These are phyloP conservation scores for Xylocampa areola DNA, from an alignment of 2,888 invertebrate genomes.

Conservation along the genomic window DNA sequence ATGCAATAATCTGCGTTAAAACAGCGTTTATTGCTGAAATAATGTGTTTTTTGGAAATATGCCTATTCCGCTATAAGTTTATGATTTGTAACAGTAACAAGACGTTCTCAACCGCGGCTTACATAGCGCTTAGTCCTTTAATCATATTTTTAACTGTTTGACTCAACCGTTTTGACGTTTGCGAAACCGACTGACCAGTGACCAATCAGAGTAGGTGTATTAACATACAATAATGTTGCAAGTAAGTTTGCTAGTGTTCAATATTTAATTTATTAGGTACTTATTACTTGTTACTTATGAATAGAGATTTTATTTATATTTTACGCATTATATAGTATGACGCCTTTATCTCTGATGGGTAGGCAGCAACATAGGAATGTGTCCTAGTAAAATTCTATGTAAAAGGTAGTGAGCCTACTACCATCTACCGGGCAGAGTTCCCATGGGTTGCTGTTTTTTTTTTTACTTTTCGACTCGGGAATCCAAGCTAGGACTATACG, in stretches of 20 bases:
- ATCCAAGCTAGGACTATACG: no score
- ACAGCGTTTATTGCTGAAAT: no score
- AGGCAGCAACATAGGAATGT: no score
- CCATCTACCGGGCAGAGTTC: no score
- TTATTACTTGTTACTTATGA: slow-evolving; percentile 19
- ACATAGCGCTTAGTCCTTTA: slow-evolving; percentile 37
- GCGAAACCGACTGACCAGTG: slow-evolving; percentile 51
- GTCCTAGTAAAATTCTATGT: no score
- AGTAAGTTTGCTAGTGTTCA: slow-evolving; percentile 6
- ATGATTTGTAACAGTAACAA: slow-evolving; percentile 1
- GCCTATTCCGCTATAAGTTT: slow-evolving; percentile 13
- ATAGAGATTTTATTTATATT: slow-evolving; percentile 35
- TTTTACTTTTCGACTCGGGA: no score
- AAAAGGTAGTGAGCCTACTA: no score
- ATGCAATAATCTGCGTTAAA: no score
- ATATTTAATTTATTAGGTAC: slow-evolving; percentile 17
- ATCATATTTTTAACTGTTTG: slow-evolving; percentile 54
- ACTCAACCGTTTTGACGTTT: slow-evolving; percentile 49
- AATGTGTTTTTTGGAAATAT: background rate
- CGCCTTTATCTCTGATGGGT: background rate
- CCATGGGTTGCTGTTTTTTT: no score
- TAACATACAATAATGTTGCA: slow-evolving; percentile 40
- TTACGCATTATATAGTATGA: slow-evolving; percentile 32
- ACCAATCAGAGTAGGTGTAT: slow-evolving; percentile 41
- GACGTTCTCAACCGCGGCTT: slow-evolving; percentile 33